Percentiles rank a stretch among this genome's conserved stretches.
phyloP scores from a whole-genome alignment of 2,888 invertebrate species.

The Diploptera punctata region DNA sequence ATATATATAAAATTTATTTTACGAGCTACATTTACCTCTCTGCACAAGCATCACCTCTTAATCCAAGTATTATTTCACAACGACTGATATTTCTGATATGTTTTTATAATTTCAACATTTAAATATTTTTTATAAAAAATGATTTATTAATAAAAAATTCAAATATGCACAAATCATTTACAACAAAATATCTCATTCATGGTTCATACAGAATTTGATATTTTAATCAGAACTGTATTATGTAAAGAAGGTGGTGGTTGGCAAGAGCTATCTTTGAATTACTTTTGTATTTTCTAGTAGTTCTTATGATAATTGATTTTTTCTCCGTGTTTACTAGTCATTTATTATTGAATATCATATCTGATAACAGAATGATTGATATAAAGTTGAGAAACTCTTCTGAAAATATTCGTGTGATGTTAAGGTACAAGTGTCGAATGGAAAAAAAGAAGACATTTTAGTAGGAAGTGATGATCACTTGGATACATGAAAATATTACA shows the following conservation, averaged over 20 bases:
- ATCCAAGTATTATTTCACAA: background rate
- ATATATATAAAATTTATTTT: no score
- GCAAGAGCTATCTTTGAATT: background rate
- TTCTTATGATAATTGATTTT: background rate
- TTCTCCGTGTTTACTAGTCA: background rate
- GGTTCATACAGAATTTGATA: no score
- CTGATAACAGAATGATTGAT: background rate
- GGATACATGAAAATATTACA: background rate
- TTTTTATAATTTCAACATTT: no score
- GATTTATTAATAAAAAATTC: no score
- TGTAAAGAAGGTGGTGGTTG: background rate
- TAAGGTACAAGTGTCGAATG: background rate
- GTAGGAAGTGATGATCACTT: no score
- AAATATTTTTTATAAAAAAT: no score
- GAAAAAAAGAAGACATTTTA: background rate
- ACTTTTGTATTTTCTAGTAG: background rate
- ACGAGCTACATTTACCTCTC: no score
- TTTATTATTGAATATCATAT: background rate
- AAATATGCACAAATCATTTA: no score
- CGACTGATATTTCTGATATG: no score
- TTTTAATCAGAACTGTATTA: no score
- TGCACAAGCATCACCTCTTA: no score
- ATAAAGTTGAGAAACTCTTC: background rate
- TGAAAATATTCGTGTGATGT: background rate
- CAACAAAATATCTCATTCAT: no score